Evolutionary conservation across 2,797 vertebrate species (phyloP).

Genomic region (Tokudaia muenninki): DNA sequence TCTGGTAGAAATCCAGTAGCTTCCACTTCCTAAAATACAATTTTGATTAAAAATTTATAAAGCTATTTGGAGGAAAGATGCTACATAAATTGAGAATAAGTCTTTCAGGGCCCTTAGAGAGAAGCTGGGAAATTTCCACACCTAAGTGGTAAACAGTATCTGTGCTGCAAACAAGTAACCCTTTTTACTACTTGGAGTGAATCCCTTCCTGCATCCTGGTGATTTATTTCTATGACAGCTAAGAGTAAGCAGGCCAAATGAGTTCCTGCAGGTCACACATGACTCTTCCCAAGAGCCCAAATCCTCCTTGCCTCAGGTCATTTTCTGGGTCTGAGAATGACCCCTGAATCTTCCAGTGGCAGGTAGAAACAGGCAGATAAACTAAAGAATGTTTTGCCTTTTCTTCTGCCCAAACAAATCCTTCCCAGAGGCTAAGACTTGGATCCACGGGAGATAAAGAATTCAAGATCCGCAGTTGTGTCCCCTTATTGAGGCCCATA

Average conservation of each 20-base stretch:
- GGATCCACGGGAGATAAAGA: background rate
- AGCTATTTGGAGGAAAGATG: constrained; percentile 79
- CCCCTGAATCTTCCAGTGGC: background rate
- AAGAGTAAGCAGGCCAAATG: background rate
- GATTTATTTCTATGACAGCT: background rate
- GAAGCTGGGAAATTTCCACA: constrained; percentile 68
- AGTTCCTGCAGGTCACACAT: background rate
- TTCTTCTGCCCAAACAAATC: background rate
- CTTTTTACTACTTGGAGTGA: constrained; percentile 2
- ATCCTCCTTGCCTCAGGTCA: background rate
- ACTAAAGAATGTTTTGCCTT: background rate
- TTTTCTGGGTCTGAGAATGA: background rate
- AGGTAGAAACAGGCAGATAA: background rate
- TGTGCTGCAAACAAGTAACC: constrained; percentile 19
- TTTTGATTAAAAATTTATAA: constrained; percentile 84
- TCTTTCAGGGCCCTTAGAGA: constrained; percentile 61
- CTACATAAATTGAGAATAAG: constrained; percentile 76
- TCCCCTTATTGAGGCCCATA: background rate
- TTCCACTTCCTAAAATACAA: constrained; percentile 77
- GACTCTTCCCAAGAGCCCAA: background rate
- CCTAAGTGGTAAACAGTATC: constrained; percentile 49
- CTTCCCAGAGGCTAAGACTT: background rate
- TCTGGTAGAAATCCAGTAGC: constrained; percentile 76
- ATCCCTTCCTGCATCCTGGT: background rate
- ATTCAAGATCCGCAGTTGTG: background rate